Conservation (phyloP, 1,140 invertebrate species). For the Acromyrmex charruanus region DNA sequence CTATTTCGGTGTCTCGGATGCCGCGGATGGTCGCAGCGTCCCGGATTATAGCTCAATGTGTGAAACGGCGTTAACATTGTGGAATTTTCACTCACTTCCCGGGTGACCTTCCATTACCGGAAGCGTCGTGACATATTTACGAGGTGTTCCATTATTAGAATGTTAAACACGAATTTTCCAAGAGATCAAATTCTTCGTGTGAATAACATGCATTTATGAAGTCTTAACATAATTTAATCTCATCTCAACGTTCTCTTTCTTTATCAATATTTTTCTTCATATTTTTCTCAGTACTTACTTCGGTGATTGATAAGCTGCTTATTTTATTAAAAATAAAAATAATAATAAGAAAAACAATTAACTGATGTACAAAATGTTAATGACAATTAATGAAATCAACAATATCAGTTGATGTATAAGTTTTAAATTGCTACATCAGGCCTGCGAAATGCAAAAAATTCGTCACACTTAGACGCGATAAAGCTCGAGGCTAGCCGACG, state of each 20-base stretch:
- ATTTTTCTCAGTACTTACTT: neutral
- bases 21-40: conserved; percentile 70
- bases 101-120: conserved; percentile 68
- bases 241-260: neutral
- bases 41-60: conserved; percentile 63
- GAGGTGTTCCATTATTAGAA: conserved; percentile 28
- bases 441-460: conserved; percentile 10
- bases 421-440: neutral
- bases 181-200: neutral
- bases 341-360: neutral
- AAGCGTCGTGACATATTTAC: conserved; percentile 49
- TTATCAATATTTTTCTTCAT: neutral
- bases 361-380: neutral
- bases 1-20: conserved; percentile 82
- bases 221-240: neutral
- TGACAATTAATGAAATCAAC: neutral
- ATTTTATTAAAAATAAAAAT: too few species aligned
- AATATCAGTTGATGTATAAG: neutral
- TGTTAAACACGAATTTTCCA: conserved; percentile 7
- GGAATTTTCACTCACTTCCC: conserved; percentile 43
- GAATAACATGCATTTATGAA: conserved; percentile 17
- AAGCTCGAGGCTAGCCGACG: neutral
- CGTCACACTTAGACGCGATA: conserved; percentile 49
- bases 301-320: neutral
- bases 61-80: conserved; percentile 32